Evolutionary conservation across 2,797 vertebrate species (phyloP).

Genomic region (Passerculus sandwichensis): DNA sequence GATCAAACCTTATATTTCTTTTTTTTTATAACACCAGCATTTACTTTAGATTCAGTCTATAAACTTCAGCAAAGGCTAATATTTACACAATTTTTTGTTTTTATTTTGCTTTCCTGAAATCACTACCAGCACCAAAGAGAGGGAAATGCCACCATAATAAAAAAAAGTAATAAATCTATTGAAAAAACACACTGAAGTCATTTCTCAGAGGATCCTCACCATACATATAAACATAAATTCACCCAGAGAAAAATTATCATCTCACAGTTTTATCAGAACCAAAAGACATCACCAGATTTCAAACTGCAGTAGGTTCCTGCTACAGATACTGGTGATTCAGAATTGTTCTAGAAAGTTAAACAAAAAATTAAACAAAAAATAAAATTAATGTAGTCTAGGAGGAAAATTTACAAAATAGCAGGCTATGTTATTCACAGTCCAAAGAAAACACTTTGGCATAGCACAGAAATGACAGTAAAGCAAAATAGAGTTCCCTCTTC

Average conservation of each 20-base stretch:
- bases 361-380: background rate
- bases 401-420: background rate
- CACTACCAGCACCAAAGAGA: background rate
- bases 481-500: background rate
- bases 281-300: background rate
- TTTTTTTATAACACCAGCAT: conserved; percentile 49
- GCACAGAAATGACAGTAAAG: background rate
- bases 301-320: background rate
- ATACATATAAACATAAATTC: background rate
- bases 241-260: background rate
- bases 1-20: conserved; percentile 40
- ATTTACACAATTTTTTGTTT: conserved; percentile 65
- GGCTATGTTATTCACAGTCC: background rate
- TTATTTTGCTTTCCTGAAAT: conserved; percentile 55
- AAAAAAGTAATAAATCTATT: background rate
- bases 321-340: background rate
- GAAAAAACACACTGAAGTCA: background rate
- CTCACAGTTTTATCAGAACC: background rate
- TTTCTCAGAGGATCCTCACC: background rate
- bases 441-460: background rate
- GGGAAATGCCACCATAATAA: conserved; percentile 29
- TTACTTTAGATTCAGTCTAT: conserved; percentile 61
- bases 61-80: conserved; percentile 55
- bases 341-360: background rate
- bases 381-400: background rate